phyloP scores from a whole-genome alignment of 2,797 vertebrate genomes.

The Pseudomugil tenellus region DNA sequence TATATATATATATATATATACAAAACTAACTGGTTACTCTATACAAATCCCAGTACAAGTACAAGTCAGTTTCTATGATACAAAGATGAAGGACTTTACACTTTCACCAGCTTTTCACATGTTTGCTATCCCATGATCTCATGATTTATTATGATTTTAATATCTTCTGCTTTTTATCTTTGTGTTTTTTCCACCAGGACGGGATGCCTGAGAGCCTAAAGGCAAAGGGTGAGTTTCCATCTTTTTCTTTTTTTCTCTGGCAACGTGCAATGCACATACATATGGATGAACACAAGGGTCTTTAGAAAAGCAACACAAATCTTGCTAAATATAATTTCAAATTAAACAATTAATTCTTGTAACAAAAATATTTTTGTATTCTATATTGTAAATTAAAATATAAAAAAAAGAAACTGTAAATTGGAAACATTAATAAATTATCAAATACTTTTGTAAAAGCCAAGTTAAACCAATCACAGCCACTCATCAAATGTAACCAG shows the following conservation, averaged over 20 bases:
- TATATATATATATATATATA: background rate
- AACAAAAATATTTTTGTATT: too few species aligned
- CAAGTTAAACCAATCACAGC: too few species aligned
- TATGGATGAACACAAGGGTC: too few species aligned
- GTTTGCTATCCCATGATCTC: constrained; percentile 11
- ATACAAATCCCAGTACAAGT: constrained; percentile 3
- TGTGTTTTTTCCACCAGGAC: constrained; percentile 86
- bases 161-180: constrained; percentile 36
- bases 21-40: too few species aligned
- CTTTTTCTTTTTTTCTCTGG: background rate
- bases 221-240: constrained; percentile 86
- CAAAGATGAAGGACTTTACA: background rate
- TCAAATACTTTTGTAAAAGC: too few species aligned
- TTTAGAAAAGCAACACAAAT: too few species aligned
- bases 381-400: too few species aligned
- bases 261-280: background rate
- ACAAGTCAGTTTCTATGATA: background rate
- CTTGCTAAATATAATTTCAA: too few species aligned
- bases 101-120: background rate
- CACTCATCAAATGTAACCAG: too few species aligned
- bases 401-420: too few species aligned
- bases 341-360: too few species aligned
- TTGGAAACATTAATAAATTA: too few species aligned
- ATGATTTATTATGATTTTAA: constrained; percentile 37
- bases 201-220: constrained; percentile 86